Conservation (phyloP, 2,113 vertebrate genomes). For the Genyomyrus donnyi region DNA sequence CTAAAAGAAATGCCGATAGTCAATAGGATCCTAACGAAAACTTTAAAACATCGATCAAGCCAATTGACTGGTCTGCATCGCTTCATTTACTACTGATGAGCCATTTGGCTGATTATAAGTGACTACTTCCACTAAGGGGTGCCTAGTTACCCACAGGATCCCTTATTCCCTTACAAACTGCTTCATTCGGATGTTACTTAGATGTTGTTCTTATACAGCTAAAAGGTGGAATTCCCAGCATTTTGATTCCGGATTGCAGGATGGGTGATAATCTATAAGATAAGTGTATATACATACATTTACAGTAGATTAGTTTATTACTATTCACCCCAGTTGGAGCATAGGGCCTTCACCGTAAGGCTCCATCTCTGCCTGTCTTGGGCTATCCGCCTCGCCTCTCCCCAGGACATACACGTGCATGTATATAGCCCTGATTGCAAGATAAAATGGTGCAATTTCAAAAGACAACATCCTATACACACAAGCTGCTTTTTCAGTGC, state of each 20-base stretch:
- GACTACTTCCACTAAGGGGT: background rate
- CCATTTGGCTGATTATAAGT: background rate
- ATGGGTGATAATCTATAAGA: background rate
- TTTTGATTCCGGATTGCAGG: background rate
- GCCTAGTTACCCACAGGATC: background rate
- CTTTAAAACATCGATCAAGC: background rate
- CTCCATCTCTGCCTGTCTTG: background rate
- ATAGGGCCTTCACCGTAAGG: background rate
- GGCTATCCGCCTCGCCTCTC: background rate
- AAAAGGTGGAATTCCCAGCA: background rate
- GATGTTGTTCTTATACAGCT: background rate
- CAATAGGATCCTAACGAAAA: background rate
- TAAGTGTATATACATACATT: background rate
- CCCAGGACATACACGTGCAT: background rate
- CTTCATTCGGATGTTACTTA: background rate
- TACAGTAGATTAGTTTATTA: background rate
- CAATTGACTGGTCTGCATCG: background rate
- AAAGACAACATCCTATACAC: background rate
- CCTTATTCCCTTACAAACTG: background rate
- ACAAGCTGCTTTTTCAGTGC: background rate
- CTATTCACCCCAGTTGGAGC: background rate
- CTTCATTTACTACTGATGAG: background rate
- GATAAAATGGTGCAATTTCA: background rate
- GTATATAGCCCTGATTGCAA: background rate
- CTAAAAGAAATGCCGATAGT: background rate